These are phyloP conservation scores for Oryzias melastigma DNA, from an alignment of 2,113 vertebrate genomes.

Conservation along the genomic window DNA sequence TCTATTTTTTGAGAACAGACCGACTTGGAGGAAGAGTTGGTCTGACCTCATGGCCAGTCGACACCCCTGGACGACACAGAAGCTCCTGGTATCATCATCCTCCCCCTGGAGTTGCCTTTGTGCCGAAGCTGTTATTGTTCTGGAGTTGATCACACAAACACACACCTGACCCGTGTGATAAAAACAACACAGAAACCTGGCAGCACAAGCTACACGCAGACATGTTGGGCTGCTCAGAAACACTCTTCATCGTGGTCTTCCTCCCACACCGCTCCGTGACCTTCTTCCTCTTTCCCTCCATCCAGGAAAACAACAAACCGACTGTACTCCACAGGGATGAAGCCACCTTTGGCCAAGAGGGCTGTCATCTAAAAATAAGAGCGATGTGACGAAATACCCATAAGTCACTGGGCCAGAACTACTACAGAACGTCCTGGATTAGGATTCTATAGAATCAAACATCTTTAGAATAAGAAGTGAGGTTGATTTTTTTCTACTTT, in stretches of 20 bases:
- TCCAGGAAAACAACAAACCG: constrained; percentile 57
- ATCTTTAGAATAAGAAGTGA: too few relatives aligned
- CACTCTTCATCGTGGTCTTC: constrained; percentile 10
- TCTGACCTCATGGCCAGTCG: background rate
- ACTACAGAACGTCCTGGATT: too few relatives aligned
- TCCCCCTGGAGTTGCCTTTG: constrained; percentile 22
- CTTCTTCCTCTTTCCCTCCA: constrained; percentile 30
- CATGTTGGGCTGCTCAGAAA: constrained; percentile 40
- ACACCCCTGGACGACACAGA: background rate
- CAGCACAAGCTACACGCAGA: constrained; percentile 19
- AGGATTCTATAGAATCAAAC: too few relatives aligned
- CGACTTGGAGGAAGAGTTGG: background rate
- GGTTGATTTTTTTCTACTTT: too few relatives aligned
- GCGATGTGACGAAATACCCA: constrained; percentile 11
- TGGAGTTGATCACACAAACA: background rate
- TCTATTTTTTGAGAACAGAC: constrained; percentile 6
- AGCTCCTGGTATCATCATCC: background rate
- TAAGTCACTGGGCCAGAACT: background rate
- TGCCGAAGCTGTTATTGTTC: constrained; percentile 39
- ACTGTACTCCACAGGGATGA: constrained; percentile 37
- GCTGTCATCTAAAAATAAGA: constrained; percentile 45
- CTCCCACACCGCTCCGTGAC: constrained; percentile 1
- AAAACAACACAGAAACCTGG: constrained; percentile 32
- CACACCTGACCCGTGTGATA: constrained; percentile 8
- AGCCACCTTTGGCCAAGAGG: constrained; percentile 19